Percentiles rank a stretch among this genome's conserved stretches.
These are phyloP conservation scores for Noctua janthe DNA, from an alignment of 2,888 invertebrate species.

Conservation along the genomic window DNA sequence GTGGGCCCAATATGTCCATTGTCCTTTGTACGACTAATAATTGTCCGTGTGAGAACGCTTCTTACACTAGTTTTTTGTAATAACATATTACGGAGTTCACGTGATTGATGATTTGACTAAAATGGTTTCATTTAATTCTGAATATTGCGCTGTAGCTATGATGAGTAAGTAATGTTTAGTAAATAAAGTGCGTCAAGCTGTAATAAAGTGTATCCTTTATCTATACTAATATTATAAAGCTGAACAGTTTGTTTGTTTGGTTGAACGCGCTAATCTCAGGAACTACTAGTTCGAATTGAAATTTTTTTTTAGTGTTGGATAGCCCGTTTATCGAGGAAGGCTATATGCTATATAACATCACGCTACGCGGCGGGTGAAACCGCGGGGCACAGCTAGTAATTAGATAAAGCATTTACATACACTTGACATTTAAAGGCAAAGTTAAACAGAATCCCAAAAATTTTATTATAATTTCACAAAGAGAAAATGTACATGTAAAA, in stretches of 20 bases:
- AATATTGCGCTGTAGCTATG: constrained; percentile 5
- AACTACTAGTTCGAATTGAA: no score
- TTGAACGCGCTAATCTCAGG: no score
- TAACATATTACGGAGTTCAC: constrained; percentile 56
- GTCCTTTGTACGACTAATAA: constrained; percentile 82
- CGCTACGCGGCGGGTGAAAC: no score
- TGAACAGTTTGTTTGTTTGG: no score
- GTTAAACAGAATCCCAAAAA: constrained; percentile 34
- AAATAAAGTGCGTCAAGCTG: constrained; percentile 11
- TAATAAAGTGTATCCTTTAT: constrained; percentile 5
- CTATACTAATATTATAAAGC: no score
- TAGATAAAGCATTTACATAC: constrained; percentile 14
- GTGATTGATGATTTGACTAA: constrained; percentile 61
- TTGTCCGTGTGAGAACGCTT: constrained; percentile 80
- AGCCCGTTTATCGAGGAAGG: no score
- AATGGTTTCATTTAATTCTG: constrained; percentile 27
- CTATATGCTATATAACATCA: no score
- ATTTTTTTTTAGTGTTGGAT: no score
- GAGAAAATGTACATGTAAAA: constrained; percentile 11
- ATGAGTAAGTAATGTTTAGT: constrained; percentile 13
- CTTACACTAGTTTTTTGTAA: constrained; percentile 67
- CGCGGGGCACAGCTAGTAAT: no score
- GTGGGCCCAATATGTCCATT: constrained; percentile 87
- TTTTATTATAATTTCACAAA: constrained; percentile 30
- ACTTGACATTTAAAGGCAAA: constrained; percentile 34